Conservation (phyloP, 2,113 vertebrate species). For the Pelecanoides urinatrix region DNA sequence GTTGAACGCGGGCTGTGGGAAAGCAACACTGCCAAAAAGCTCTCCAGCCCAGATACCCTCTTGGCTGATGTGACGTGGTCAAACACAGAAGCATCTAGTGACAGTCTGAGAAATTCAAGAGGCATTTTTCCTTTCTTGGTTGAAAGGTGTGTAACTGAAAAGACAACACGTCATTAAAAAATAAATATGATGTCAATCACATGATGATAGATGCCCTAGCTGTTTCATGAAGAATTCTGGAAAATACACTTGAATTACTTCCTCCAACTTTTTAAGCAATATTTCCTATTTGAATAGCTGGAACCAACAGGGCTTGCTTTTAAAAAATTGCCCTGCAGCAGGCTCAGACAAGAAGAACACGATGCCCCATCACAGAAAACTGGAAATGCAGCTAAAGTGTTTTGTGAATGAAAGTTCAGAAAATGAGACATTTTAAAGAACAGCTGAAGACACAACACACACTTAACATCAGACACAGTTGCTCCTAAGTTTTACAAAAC, state of each 20-base stretch:
- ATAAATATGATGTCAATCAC: not conserved
- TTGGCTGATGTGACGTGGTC: not conserved
- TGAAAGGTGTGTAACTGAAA: not conserved
- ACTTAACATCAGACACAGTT: not conserved
- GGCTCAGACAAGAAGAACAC: rapidly evolving
- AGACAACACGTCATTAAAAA: not conserved
- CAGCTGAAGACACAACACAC: not conserved
- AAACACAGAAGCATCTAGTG: not conserved
- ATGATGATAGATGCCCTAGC: not conserved
- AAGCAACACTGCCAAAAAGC: not conserved
- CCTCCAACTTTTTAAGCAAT: not conserved
- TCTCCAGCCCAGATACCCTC: not conserved
- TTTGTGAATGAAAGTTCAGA: not conserved
- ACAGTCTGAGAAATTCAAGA: not conserved
- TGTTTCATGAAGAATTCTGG: not conserved
- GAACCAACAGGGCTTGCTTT: not conserved
- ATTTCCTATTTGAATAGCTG: not conserved
- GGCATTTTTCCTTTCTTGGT: not conserved
- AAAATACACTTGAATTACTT: not conserved
- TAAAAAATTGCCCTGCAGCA: not conserved
- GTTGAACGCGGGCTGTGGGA: not conserved
- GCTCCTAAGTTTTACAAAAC: not conserved
- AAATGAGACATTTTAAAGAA: not conserved
- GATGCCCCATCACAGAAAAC: not conserved
- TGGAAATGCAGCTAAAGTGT: not conserved